Conservation (phyloP, 2,888 invertebrate species). For the Tiphia femorata region DNA sequence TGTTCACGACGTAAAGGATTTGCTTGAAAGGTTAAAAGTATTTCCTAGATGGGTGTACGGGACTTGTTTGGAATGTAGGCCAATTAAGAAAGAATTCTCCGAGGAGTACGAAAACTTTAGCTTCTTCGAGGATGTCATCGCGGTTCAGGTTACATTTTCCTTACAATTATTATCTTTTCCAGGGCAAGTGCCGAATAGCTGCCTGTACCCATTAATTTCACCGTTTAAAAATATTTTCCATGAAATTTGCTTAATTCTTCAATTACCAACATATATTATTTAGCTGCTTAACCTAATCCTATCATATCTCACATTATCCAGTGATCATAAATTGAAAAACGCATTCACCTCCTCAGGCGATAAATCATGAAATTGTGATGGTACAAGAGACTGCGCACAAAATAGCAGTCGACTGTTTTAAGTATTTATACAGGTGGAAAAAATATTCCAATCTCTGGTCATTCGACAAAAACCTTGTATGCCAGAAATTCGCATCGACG, state of each 20-base stretch:
- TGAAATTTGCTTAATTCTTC: neutral
- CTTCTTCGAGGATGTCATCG: constrained; percentile 82
- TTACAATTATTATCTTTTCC: neutral
- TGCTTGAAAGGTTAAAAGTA: constrained; percentile 80
- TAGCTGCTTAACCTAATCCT: no score
- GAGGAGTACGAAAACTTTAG: constrained; percentile 78
- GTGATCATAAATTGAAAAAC: no score
- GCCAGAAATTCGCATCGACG: constrained; percentile 82
- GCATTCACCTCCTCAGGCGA: no score
- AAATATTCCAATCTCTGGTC: constrained; percentile 83
- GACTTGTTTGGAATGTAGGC: constrained; percentile 81
- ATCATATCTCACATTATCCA: no score
- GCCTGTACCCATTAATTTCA: no score
- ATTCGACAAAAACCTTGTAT: constrained; percentile 79
- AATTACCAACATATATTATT: neutral
- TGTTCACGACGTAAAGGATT: constrained; percentile 80
- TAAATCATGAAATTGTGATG: constrained; percentile 77
- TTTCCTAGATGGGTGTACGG: constrained; percentile 90
- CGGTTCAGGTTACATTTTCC: constrained; percentile 71
- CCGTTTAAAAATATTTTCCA: neutral
- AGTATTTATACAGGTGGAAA: constrained; percentile 79
- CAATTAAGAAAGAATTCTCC: constrained; percentile 73
- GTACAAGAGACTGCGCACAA: constrained; percentile 79
- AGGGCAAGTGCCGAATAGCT: neutral
- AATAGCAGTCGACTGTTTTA: constrained; percentile 76